Evolutionary conservation across 2,888 invertebrate genomes (phyloP), one percentile per base, ranked within the genome.

Genomic region (Andrena hattorfiana): DNA sequence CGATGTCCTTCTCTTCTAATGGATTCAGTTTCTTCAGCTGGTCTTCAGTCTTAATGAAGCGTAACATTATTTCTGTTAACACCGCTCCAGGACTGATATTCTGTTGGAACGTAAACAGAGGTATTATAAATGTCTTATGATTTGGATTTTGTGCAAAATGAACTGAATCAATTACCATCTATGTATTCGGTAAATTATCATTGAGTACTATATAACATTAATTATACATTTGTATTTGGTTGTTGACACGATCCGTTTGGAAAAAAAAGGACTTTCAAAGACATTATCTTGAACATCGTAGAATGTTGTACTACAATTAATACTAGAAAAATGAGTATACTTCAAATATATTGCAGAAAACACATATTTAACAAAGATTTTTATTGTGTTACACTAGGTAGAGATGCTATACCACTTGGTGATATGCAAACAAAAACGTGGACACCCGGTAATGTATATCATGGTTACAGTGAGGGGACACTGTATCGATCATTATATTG

Each of bases 11-110:
- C 2, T 75, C 66, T 0, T 81, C 42, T 26, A 93, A 77, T 32
- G 86, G 72, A 0, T 88, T 75, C 2, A 81, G 1, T 1, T 60
- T 35, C 0, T 87, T 59, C 0, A 76, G 1, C 0, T 84, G 0
- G 0, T 81, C 28, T 0, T 26, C 5, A 10, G 16, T 1, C 0
- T 32, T 0, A 2, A 2, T 0, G 0, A 64, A 3, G 4, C 0
- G 0, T 16, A 0, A 2, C 0, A 91, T 23, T 87, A 93, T 88
- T 6, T 92, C 91, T 0, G 94, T 94, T 5, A 84, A 79, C 0
- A 94, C 94, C 0, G 87, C 81, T 13, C 93, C 93, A 0, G 94
- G 94, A 67, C 93, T 94, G 62, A 94, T 86, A 63, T 91, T 93
- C 94, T 94, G 77, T 20, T 7, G 10, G 62, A 67, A 42, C 23